Conservation (phyloP, 2,797 vertebrate species). For the Ataeniobius toweri region DNA sequence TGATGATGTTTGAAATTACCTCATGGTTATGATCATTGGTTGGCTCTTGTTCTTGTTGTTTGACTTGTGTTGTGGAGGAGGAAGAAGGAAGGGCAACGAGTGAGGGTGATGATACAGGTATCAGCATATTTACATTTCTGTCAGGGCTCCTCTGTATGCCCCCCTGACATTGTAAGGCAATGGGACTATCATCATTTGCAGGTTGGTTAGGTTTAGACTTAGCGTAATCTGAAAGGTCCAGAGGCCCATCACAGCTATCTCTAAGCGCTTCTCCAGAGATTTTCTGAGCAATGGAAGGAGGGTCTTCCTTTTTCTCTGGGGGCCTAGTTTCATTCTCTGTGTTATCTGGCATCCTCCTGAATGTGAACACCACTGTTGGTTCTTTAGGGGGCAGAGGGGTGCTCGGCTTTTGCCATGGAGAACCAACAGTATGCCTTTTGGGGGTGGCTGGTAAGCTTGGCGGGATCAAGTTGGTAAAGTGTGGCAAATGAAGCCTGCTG, state of each 20-base stretch:
- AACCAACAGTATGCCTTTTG: conserved; percentile 26
- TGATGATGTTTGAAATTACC: conserved; percentile 46
- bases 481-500: conserved; percentile 35
- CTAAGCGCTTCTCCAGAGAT: conserved; percentile 49
- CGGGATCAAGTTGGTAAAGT: conserved; percentile 55
- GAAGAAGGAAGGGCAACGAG: conserved; percentile 21
- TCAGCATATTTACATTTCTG: conserved; percentile 18
- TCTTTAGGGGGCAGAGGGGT: conserved; percentile 30
- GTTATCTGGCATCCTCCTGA: conserved; percentile 52
- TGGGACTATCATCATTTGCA: conserved; percentile 3
- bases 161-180: conserved; percentile 8
- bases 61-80: conserved; percentile 28
- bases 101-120: conserved; percentile 35
- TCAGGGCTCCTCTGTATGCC: conserved; percentile 36
- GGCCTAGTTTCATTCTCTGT: conserved; percentile 26
- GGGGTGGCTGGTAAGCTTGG: conserved; percentile 35
- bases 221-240: conserved; percentile 80
- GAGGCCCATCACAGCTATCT: conserved; percentile 67
- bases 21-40: conserved; percentile 42
- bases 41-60: conserved; percentile 45
- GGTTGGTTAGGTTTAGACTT: conserved; percentile 56
- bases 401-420: conserved; percentile 47
- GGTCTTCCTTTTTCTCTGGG: conserved; percentile 48
- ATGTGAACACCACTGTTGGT: conserved; percentile 59
- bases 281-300: conserved; percentile 25